Conservation (phyloP, 2,797 vertebrate genomes). For the Carapus acus region DNA sequence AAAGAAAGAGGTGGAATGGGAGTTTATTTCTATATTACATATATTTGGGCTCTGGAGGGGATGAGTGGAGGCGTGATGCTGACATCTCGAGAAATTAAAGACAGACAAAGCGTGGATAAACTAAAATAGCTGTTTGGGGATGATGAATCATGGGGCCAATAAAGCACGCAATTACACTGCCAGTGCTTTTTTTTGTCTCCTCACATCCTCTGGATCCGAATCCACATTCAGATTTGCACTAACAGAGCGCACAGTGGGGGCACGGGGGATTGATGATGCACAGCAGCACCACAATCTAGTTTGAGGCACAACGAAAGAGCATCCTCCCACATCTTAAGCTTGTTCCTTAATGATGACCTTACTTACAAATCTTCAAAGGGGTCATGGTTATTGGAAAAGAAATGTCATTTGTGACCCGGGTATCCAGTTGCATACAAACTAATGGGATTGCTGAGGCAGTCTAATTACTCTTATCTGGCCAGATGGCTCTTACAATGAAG, state of each 20-base stretch:
- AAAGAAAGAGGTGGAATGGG: conserved; percentile 29
- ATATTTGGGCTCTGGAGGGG: conserved; percentile 25
- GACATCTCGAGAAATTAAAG: conserved; percentile 37
- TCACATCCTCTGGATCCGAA: conserved; percentile 16
- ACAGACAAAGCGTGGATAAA: conserved; percentile 34
- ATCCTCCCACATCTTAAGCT: conserved; percentile 11
- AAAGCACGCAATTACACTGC: conserved; percentile 38
- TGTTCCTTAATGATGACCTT: conserved; percentile 5
- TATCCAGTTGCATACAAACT: conserved; percentile 28
- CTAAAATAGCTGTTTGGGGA: conserved; percentile 47
- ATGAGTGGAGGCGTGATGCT: conserved; percentile 15
- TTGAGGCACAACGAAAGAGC: conserved; percentile 5
- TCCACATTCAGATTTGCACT: conserved; percentile 30
- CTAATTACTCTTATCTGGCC: conserved; percentile 54
- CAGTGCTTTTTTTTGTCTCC: conserved; percentile 14
- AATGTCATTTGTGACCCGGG: conserved; percentile 24
- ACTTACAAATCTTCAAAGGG: conserved; percentile 5
- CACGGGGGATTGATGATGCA: conserved; percentile 30
- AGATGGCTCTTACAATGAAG: conserved; percentile 49
- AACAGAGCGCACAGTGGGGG: conserved; percentile 31
- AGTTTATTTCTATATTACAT: conserved; percentile 49
- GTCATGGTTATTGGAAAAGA: conserved; percentile 12
- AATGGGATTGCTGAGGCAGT: conserved; percentile 48
- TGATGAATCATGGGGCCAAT: conserved; percentile 57
- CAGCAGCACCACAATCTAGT: conserved; percentile 6